Evolutionary conservation across 2,888 invertebrate species (phyloP).

Genomic region (Cynaeus angustus): DNA sequence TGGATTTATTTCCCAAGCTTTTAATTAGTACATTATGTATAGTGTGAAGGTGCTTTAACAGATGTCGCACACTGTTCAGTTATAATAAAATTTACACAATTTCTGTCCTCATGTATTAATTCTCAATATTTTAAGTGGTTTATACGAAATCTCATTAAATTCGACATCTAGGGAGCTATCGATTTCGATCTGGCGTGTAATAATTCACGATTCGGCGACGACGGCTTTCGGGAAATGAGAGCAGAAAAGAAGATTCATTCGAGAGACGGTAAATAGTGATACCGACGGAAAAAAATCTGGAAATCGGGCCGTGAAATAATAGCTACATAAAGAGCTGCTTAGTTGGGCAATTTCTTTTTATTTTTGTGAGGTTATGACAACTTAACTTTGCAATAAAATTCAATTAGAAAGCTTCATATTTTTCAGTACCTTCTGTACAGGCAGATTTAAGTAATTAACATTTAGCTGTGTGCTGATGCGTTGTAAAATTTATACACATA

Average conservation of each 20-base stretch:
- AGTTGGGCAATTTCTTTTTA: too few relatives aligned
- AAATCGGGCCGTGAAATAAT: neutral
- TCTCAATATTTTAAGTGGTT: constrained; percentile 41
- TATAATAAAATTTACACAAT: neutral
- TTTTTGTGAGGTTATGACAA: too few relatives aligned
- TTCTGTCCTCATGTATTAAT: constrained; percentile 31
- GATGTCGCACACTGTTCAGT: constrained; percentile 25
- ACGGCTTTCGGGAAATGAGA: constrained; percentile 39
- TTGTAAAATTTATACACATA: too few relatives aligned
- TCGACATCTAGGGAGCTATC: constrained; percentile 26
- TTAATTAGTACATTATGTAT: neutral
- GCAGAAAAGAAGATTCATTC: constrained; percentile 18
- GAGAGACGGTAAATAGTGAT: neutral
- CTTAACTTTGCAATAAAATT: too few relatives aligned
- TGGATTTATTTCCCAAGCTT: neutral
- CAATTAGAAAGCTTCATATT: too few relatives aligned
- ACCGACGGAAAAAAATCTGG: constrained; percentile 7
- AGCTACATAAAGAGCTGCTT: too few relatives aligned
- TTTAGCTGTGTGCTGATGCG: too few relatives aligned
- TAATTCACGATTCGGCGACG: constrained; percentile 45
- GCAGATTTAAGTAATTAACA: too few relatives aligned
- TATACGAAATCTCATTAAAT: constrained; percentile 44
- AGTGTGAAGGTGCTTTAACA: constrained; percentile 8
- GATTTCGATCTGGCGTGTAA: constrained; percentile 41
- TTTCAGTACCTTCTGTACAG: too few relatives aligned